These are phyloP conservation scores for Intellagama lesueurii DNA, from an alignment of 2,797 vertebrate genomes.

Conservation along the genomic window DNA sequence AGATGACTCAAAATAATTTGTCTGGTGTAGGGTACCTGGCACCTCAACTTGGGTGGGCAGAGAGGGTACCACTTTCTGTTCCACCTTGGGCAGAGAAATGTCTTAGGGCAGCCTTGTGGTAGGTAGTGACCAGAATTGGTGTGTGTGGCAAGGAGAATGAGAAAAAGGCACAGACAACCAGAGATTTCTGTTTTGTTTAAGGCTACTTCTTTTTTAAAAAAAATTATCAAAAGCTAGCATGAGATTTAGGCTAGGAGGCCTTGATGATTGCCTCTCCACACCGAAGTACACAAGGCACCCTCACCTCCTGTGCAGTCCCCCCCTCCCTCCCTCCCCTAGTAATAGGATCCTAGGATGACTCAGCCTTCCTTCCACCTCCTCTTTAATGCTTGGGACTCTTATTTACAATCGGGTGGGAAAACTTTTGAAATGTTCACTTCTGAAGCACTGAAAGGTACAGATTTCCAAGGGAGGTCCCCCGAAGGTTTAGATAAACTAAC, in stretches of 20 bases:
- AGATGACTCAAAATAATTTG: too few species aligned
- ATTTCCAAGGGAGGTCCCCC: too few species aligned
- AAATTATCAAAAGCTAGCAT: slow-evolving; percentile 1
- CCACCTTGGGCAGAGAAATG: too few species aligned
- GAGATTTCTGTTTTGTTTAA: slow-evolving; percentile 28
- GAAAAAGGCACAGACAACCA: neutral
- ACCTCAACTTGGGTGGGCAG: too few species aligned
- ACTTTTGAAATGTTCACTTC: slow-evolving; percentile 44
- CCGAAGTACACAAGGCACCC: neutral
- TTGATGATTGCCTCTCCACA: neutral
- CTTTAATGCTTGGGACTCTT: slow-evolving; percentile 47
- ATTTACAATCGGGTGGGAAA: slow-evolving; percentile 69
- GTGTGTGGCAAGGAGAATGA: neutral
- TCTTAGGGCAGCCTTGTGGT: neutral
- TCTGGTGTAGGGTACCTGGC: too few species aligned
- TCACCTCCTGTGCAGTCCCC: neutral
- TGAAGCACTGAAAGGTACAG: neutral
- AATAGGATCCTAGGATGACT: slow-evolving; percentile 74
- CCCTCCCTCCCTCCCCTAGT: neutral
- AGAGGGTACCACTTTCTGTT: too few species aligned
- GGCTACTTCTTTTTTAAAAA: neutral
- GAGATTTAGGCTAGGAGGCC: neutral
- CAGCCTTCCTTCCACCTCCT: slow-evolving; percentile 69
- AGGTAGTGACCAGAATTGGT: slow-evolving; percentile 4
- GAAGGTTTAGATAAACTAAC: too few species aligned